Evolutionary conservation across 2,797 vertebrate genomes (phyloP), one percentile per base, ranked within the genome.

Genomic region (Huso huso): DNA sequence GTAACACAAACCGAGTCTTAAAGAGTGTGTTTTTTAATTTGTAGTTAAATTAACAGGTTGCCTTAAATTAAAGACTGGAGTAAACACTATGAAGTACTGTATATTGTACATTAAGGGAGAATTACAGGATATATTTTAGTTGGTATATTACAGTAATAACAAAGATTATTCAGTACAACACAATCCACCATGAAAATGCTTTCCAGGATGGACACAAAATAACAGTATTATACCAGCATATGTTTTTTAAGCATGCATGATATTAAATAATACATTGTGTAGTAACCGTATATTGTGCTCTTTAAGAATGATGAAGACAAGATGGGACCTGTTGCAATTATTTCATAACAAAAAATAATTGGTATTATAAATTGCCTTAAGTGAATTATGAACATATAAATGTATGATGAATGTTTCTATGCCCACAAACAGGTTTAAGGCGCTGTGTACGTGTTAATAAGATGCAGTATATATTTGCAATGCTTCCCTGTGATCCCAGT

Each of bases 391-490:
- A 68, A 78, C 72, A 70, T 71, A 70, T 73, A 64, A 71, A 75
- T 71, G 58, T 55, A 63, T 58, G n/a, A 23, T 62, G 71, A 74
- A 69, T 74, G 67, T 67, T 74, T 66, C 71, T 72, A 65, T 57
- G 48, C 53, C 66, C 51, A n/a, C 51, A 60, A 65, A 58, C 70
- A 72, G 69, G 53, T 71, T 72, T 69, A 68, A 67, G 65, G 69
- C 65, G 71, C 71, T 62, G 59, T 69, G 70, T 72, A 63, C 70
- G 68, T 77, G 72, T 70, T 77, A 76, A 77, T 79, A 67, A 76
- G 73, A 77, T 73, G 70, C 48, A 63, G 70, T 70, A 68, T 75
- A 74, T 69, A 73, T 74, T 74, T 72, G 68, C 75, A 74, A 62
- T 70, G 67, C 69, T 69, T 70, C 61, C 62, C 69, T 59, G 64